Percentiles rank a stretch among this genome's conserved stretches.
Evolutionary conservation across 1,140 invertebrate genomes (phyloP).

Genomic region (Schlechtendalia chinensis): DNA sequence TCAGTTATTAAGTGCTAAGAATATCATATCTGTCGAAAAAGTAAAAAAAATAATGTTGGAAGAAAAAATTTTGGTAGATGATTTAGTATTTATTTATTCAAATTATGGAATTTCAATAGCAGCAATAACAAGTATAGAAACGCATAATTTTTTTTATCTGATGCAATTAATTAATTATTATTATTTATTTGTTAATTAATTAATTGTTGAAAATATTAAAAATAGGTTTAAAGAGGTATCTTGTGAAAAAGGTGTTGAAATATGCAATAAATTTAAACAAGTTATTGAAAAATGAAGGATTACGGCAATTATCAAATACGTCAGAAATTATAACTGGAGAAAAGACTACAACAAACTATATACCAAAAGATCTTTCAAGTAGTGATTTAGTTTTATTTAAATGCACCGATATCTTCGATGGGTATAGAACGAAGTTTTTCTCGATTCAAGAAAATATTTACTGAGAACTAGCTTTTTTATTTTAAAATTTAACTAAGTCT

Average conservation of each 20-base stretch:
- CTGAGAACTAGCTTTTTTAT: too few relatives aligned
- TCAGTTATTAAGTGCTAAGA: neutral
- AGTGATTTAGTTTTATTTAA: neutral
- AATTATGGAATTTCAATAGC: neutral
- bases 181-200: too few relatives aligned
- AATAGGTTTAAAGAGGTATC: neutral
- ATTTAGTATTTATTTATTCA: slow-evolving; percentile 10
- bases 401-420: neutral
- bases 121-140: neutral
- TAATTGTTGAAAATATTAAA: neutral
- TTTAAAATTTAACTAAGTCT: too few relatives aligned
- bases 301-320: neutral
- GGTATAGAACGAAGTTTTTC: neutral
- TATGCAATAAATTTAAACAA: neutral
- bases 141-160: neutral
- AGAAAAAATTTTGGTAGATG: neutral
- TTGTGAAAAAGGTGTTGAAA: neutral
- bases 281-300: neutral
- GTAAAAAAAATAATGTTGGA: slow-evolving; percentile 1
- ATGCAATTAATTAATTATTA: neutral
- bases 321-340: neutral
- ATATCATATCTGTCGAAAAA: neutral
- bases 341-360: neutral
- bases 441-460: too few relatives aligned
- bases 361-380: neutral